Evolutionary conservation across 53 echinoderm and acorn worm genomes (phyloP).

Genomic region (Actinopyga echinites): DNA sequence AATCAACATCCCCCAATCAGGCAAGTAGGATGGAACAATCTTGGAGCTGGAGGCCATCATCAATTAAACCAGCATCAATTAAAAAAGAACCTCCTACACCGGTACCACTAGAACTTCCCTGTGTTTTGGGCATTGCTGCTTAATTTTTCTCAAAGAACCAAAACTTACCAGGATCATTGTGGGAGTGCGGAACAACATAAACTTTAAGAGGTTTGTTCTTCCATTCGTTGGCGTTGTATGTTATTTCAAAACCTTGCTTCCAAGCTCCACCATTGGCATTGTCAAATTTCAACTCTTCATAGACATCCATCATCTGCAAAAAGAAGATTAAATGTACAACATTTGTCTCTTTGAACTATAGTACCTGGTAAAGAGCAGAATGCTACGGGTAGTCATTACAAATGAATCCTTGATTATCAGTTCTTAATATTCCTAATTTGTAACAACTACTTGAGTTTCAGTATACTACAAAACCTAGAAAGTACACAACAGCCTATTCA

Average conservation of each 20-base stretch:
- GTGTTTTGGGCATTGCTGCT: too few species aligned
- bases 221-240: constrained; percentile 72
- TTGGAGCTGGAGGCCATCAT: too few species aligned
- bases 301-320: constrained; percentile 89
- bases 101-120: too few species aligned
- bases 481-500: too few species aligned
- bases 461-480: too few species aligned
- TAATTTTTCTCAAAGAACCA: too few species aligned
- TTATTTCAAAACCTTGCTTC: constrained; percentile 98
- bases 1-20: too few species aligned
- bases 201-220: constrained; percentile 81
- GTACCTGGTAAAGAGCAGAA: background rate
- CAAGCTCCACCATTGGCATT: constrained; percentile 92
- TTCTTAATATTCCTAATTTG: background rate
- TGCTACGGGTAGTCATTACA: background rate
- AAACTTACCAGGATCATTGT: constrained; percentile 91
- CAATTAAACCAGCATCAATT: too few species aligned
- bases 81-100: too few species aligned
- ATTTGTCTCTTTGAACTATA: background rate
- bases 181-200: constrained; percentile 90
- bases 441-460: too few species aligned
- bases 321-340: background rate
- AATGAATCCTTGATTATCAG: background rate
- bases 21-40: too few species aligned
- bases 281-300: constrained; percentile 76